Evolutionary conservation across 2,888 invertebrate species (phyloP).

Genomic region (Drosophila histrio): DNA sequence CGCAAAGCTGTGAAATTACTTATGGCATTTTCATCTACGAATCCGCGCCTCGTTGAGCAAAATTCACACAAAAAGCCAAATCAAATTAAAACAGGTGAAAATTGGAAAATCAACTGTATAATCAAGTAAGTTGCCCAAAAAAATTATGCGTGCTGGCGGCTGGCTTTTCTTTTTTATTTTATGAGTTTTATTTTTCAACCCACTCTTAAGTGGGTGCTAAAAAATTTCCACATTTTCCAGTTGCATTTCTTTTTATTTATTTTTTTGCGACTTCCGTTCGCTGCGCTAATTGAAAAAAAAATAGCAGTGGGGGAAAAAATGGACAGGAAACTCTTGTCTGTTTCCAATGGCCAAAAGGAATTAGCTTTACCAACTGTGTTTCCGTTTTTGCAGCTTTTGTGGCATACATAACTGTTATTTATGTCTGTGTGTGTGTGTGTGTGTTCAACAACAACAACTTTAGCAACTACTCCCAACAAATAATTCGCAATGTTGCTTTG

Average conservation of each 20-base stretch:
- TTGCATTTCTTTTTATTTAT: not conserved
- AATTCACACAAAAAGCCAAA: constrained; percentile 38
- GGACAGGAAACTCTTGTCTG: constrained; percentile 49
- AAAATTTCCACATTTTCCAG: constrained; percentile 52
- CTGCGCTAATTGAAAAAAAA: constrained; percentile 65
- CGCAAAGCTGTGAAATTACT: constrained; percentile 53
- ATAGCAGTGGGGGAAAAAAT: constrained; percentile 20
- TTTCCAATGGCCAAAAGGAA: constrained; percentile 60
- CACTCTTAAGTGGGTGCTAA: constrained; percentile 46
- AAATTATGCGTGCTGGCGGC: constrained; percentile 19
- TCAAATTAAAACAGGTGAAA: constrained; percentile 53
- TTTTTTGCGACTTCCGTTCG: constrained; percentile 55
- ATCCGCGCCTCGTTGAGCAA: constrained; percentile 54
- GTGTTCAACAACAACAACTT: constrained; percentile 17
- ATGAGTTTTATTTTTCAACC: not conserved
- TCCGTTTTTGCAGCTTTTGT: constrained; percentile 61
- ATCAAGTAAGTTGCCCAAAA: constrained; percentile 38
- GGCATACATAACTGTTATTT: constrained; percentile 61
- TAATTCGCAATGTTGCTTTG: constrained; percentile 8
- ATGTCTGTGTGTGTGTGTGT: constrained; percentile 45
- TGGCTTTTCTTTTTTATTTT: constrained; percentile 12
- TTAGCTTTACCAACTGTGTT: constrained; percentile 69
- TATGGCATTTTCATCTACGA: constrained; percentile 25
- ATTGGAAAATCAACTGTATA: constrained; percentile 40
- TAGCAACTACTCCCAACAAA: not conserved